A percentile compares a stretch with the other conserved stretches of the same genome.
Conservation (phyloP, 2,797 vertebrate species). For the Poliocrania exsul region DNA sequence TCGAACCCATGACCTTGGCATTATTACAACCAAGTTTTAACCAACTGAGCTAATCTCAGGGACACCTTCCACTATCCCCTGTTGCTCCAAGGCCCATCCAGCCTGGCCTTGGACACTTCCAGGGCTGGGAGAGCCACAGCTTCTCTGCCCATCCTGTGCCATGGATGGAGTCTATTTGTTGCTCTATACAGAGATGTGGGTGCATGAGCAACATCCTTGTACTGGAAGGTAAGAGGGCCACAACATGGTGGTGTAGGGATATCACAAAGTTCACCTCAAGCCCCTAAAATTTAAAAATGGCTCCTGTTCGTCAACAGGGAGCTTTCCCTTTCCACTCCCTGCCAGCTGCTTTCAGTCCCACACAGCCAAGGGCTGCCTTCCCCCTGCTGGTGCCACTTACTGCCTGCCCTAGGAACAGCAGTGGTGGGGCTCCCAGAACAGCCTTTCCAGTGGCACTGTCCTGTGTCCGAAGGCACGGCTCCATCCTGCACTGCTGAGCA, state of each 20-base stretch:
- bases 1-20: too few species aligned
- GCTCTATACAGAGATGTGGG: not conserved
- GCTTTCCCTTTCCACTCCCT: not conserved
- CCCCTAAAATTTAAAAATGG: not conserved
- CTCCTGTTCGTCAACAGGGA: not conserved
- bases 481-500: not conserved
- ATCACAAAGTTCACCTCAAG: not conserved
- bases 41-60: not conserved
- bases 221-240: not conserved
- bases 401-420: not conserved
- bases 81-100: accelerated
- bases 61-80: not conserved
- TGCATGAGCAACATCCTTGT: not conserved
- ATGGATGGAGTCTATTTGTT: not conserved
- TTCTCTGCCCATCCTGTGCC: not conserved
- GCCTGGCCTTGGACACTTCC: not conserved
- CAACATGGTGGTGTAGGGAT: accelerated
- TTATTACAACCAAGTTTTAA: too few species aligned
- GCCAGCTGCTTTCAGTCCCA: not conserved
- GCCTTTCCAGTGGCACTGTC: not conserved
- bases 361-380: not conserved
- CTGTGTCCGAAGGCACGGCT: not conserved
- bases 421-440: not conserved
- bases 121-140: not conserved
- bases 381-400: not conserved